Evolutionary conservation across 2,888 invertebrate species (phyloP), one percentile per base, ranked within the genome.

Genomic region (Dascillus cervinus): DNA sequence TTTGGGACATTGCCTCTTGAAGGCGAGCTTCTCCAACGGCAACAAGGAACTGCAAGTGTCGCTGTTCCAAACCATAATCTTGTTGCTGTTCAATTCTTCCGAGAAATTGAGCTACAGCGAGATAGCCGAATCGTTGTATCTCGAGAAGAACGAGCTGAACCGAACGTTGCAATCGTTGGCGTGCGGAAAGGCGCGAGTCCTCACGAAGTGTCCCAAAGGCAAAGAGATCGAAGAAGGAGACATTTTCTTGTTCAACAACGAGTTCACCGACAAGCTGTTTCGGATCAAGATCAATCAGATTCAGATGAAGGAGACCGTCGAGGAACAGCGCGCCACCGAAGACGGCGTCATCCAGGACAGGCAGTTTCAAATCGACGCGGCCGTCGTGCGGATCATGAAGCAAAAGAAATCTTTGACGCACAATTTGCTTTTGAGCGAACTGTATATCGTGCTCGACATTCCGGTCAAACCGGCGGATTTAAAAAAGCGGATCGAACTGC

Each of bases 331-430:
- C 59, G 88, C 88, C 41, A 97, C 96, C 0, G 95, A 96, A 60
- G 92, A 96, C 65, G 77, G 94, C 47, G 96, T 98, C 42, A 90
- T 91, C 73, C 92, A 94, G 57, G 98, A 98, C 71, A 76, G 98
- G 22, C 95, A 96, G 67, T 96, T 96, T 68, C 95, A 97, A 72
- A 96, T 98, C 55, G 97, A 98, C 71, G 97, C 97, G 32, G 97
- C 97, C 47, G 89, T 98, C 58, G 97, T 95, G 34, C 76, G 95
- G 50, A 94, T 96, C 58, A 96, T 98, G 96, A 98, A 98, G 74
- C 94, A 90, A 79, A 74, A 94, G 31, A 95, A 95, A 69, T 83
- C 84, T 3, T 75, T 97, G 29, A 82, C 83, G 34, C 97, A 98
- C 71, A 91, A 89, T 67, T 76, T 89, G 51, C 82, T 98, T 50